These are phyloP conservation scores for Felis catus DNA, from an alignment of 2,113 vertebrate genomes.

Conservation along the genomic window F.catus_Fca126_mat1.0 CM031418.1:111697001-111697500, in stretches of 20 bases:
- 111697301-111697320: constrained; percentile 55
- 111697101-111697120: constrained; percentile 87
- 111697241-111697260: constrained; percentile 90
- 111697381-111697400: not conserved
- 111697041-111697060: constrained; percentile 60
- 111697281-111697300: constrained; percentile 98
- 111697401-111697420: not conserved
- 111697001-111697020: constrained; percentile 75
- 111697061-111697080: constrained; percentile 70
- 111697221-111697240: constrained; percentile 56
- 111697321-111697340: constrained; percentile 45
- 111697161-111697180: constrained; percentile 93
- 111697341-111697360: constrained; percentile 40
- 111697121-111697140: constrained; percentile 88
- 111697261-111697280: constrained; percentile 94
- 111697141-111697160: constrained; percentile 95
- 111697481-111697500: not conserved
- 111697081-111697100: constrained; percentile 84
- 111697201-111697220: constrained; percentile 80
- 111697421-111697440: not conserved
- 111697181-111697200: constrained; percentile 90
- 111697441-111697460: constrained; percentile 9
- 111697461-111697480: not conserved
- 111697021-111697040: constrained; percentile 71
- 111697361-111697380: not conserved